These are phyloP conservation scores for Zootermopsis nevadensis DNA, from an alignment of 2,888 invertebrate genomes.

Conservation along the genomic window DNA sequence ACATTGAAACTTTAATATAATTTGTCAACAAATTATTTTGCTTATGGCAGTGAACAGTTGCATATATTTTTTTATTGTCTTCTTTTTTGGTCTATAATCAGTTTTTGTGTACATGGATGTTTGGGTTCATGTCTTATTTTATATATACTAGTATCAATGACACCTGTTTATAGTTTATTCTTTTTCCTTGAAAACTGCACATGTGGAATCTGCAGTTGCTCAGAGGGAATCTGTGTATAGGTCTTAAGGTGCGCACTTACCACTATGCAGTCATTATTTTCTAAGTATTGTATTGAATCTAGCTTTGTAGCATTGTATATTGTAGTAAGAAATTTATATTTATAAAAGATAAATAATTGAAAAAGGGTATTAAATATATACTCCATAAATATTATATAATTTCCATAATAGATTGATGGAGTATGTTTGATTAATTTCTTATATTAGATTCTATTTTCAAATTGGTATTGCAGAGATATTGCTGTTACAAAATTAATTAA, in stretches of 20 bases:
- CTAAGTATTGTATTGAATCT: constrained; percentile 27
- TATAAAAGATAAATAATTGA: constrained; percentile 43
- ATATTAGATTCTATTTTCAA: constrained; percentile 39
- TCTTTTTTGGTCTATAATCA: background rate
- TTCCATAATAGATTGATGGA: background rate
- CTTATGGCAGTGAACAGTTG: background rate
- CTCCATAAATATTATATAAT: constrained; percentile 17
- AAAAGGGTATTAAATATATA: background rate
- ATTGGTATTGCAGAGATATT: constrained; percentile 1
- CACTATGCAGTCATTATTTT: constrained; percentile 43
- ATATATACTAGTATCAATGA: constrained; percentile 1
- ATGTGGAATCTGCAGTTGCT: background rate
- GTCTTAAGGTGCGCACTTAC: constrained; percentile 20
- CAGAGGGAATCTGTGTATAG: background rate
- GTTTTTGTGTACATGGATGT: background rate
- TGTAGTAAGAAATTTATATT: constrained; percentile 47
- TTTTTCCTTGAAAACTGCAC: constrained; percentile 7
- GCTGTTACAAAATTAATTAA: constrained; percentile 1
- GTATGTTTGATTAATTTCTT: constrained; percentile 26
- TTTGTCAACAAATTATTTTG: background rate
- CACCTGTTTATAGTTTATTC: background rate
- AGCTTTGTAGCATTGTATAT: constrained; percentile 40
- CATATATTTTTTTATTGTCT: background rate
- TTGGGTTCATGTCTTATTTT: constrained; percentile 4
- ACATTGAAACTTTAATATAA: background rate